Base-by-base conservation (phyloP, 2,113 vertebrate species). In the Polypterus bichir region DNA sequence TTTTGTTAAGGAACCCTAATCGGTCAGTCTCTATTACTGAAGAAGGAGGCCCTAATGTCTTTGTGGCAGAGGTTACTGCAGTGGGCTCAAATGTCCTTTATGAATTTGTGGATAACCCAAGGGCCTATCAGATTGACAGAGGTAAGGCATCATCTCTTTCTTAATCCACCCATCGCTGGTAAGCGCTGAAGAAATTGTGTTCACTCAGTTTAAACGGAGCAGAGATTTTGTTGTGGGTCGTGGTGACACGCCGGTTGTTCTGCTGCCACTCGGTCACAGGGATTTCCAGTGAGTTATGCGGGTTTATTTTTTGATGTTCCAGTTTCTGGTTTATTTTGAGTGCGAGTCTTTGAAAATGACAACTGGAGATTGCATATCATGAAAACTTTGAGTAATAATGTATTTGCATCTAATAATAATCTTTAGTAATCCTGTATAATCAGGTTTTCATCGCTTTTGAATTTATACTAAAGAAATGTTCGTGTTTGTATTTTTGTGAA, bases 1-100 rank as follows among this genome's bases (percentile, higher is more conserved):
- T 57, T 27, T 57, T 45, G 44, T 3, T 57, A 8, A 57, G 56
- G 27, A 5, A 3, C 46, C 56, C 45, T 45, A 46, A 27, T 10
- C 68, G 65, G 68, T 59, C 59, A 48, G 58, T 66, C 61, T 45
- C 68, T 48, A 61, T 63, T 58, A 48, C 49, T 47, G 68, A 66
- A 59, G 65, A 66, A 27, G 44, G 54, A 48, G 64, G 64, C 10
- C 45, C 55, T 47, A 48, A 59, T 54, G 47, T 10, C 45, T 3
- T 55, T 4, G 67, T 69, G 49, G 60, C 64, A 46, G 49, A 48
- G 4, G 64, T 69, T 7, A 60, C 10, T 27, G 64, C 57, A 44
- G 52, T 62, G 7, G 46, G 27, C 61, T 55, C 58, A 27, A 61
- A 66, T 61, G 47, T 61, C 44, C 10, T 6, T 10, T 68, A 68